phyloP scores from a whole-genome alignment of 1,140 invertebrate species.

The Penaeus japonicus region DNA sequence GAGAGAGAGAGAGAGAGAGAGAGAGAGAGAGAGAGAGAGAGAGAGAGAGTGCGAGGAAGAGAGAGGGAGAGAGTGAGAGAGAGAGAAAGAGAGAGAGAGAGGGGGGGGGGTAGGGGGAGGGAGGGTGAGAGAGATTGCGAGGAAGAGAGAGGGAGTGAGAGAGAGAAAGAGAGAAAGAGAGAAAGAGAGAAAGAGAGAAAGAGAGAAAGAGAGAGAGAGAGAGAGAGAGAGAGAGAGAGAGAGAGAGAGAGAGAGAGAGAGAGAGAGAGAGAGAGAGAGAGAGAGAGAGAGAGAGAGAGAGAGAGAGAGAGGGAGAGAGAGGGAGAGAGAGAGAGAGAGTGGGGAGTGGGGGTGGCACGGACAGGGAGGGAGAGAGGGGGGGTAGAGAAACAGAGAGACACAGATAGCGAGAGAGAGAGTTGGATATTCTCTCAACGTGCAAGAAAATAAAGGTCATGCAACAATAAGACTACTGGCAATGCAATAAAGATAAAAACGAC shows the following conservation, averaged over 20 bases:
- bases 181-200: neutral
- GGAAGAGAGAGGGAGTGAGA: neutral
- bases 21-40: neutral
- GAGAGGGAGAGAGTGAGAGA: neutral
- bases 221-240: neutral
- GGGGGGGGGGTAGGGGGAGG: neutral
- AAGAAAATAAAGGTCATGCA: too few species aligned
- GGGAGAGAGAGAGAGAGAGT: neutral
- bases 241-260: constrained; percentile 11
- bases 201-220: neutral
- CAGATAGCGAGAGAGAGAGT: neutral
- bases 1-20: neutral
- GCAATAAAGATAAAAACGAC: too few species aligned
- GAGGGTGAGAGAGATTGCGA: neutral
- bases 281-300: neutral
- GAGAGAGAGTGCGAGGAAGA: neutral
- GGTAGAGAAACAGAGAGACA: neutral
- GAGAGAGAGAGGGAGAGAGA: neutral
- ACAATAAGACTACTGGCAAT: too few species aligned
- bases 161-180: neutral
- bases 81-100: neutral
- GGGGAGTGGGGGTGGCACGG: too few species aligned
- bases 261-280: neutral
- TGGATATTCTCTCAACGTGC: neutral
- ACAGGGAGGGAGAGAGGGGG: neutral